Conservation (phyloP, 2,888 invertebrate genomes). For the Azorinus chamasolen region DNA sequence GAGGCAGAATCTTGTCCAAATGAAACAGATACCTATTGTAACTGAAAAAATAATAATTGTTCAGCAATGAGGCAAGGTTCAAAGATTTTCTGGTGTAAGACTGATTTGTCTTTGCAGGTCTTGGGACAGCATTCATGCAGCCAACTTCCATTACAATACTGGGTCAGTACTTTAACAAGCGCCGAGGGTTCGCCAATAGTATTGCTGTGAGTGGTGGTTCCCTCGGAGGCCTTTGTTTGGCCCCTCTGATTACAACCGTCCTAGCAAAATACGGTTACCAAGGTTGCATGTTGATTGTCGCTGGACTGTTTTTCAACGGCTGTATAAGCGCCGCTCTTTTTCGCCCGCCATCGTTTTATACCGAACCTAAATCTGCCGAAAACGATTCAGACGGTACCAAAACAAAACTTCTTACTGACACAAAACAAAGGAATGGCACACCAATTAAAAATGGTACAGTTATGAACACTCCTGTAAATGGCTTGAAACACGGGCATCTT, state of each 20-base stretch:
- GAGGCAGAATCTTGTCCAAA: no score
- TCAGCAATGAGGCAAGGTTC: no score
- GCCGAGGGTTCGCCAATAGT: conserved; percentile 45
- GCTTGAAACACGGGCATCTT: background rate
- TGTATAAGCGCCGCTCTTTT: conserved; percentile 24
- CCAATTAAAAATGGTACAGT: no score
- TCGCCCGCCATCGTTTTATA: conserved; percentile 29
- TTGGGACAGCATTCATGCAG: conserved; percentile 34
- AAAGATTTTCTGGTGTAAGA: no score
- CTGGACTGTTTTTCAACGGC: conserved; percentile 20
- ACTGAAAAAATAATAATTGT: no score
- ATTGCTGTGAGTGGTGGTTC: conserved; percentile 40
- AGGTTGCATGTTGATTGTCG: conserved; percentile 28
- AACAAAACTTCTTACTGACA: no score
- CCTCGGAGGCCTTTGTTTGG: conserved; percentile 33
- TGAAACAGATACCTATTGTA: no score
- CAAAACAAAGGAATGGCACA: no score
- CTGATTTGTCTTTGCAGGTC: conserved; percentile 12
- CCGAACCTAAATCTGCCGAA: background rate
- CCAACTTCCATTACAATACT: conserved; percentile 23
- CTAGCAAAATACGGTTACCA: conserved; percentile 34
- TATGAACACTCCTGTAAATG: background rate
- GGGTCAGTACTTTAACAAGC: conserved; percentile 35
- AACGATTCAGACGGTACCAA: background rate
- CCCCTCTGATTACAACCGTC: conserved; percentile 26